Conservation (phyloP, 2,113 vertebrate species). For the Lates calcarifer region DNA sequence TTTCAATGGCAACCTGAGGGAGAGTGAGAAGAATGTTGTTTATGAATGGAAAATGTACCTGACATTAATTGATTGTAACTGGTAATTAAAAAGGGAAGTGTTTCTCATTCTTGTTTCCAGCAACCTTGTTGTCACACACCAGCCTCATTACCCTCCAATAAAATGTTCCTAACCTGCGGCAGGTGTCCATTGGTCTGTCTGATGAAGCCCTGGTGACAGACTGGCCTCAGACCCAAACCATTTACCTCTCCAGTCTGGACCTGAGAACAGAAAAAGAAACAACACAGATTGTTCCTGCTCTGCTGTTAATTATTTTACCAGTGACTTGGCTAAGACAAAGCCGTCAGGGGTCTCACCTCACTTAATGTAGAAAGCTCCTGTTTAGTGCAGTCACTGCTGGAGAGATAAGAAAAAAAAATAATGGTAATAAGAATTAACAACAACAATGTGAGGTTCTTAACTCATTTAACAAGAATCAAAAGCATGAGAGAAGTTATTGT, state of each 20-base stretch:
- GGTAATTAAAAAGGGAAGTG: neutral
- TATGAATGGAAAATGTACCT: neutral
- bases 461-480: too few species aligned
- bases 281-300: neutral
- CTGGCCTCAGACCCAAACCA: conserved; percentile 80
- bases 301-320: neutral
- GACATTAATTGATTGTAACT: neutral
- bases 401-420: conserved; percentile 20
- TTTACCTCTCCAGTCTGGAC: conserved; percentile 81
- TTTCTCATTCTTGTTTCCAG: neutral
- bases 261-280: neutral
- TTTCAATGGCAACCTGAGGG: conserved; percentile 82
- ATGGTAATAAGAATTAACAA: neutral
- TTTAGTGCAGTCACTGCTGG: conserved; percentile 80
- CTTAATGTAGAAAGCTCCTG: conserved; percentile 84
- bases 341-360: conserved; percentile 83
- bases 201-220: conserved; percentile 68
- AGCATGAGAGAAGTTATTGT: neutral
- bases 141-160: neutral
- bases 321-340: neutral
- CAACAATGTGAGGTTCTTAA: neutral
- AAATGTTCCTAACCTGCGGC: conserved; percentile 84
- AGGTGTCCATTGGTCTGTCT: conserved; percentile 84
- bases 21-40: neutral
- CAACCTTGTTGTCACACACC: neutral